Percentiles rank a stretch among this genome's conserved stretches.
Conservation (phyloP, 2,113 vertebrate genomes). For the Pseudois nayaur region DNA sequence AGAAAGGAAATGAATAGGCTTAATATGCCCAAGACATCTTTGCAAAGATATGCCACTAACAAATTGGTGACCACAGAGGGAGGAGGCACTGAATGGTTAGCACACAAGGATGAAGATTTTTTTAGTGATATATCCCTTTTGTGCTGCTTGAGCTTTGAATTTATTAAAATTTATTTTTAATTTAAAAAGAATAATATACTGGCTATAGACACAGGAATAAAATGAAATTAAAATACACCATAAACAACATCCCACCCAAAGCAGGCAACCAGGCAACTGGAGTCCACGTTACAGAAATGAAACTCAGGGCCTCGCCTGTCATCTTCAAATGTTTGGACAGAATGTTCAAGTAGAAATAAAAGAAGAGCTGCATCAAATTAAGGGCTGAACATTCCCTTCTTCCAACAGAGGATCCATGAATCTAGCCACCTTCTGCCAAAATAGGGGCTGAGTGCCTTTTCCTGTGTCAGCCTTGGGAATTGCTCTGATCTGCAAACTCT, state of each 20-base stretch:
- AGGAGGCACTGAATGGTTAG: not conserved
- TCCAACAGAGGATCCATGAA: not conserved
- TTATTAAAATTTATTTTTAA: not conserved
- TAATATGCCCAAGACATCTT: not conserved
- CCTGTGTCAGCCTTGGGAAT: not conserved
- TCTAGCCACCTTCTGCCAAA: not conserved
- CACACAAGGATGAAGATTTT: not conserved
- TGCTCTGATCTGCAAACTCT: not conserved
- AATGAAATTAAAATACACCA: not conserved
- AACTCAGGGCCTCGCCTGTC: not conserved
- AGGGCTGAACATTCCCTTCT: not conserved
- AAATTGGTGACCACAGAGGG: not conserved
- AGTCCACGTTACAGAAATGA: not conserved
- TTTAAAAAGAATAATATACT: not conserved
- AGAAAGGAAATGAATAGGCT: not conserved
- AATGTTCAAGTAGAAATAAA: conserved; percentile 19
- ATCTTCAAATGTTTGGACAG: conserved; percentile 9
- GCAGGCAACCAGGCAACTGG: not conserved
- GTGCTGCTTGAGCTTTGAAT: not conserved
- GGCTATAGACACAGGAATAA: not conserved
- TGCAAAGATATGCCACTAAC: not conserved
- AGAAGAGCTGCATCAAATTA: not conserved
- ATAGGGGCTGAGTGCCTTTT: not conserved
- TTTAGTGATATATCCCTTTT: not conserved
- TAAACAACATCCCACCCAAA: not conserved